Base-by-base conservation (phyloP, 2,797 vertebrate genomes). In the Rhincodon typus region DNA sequence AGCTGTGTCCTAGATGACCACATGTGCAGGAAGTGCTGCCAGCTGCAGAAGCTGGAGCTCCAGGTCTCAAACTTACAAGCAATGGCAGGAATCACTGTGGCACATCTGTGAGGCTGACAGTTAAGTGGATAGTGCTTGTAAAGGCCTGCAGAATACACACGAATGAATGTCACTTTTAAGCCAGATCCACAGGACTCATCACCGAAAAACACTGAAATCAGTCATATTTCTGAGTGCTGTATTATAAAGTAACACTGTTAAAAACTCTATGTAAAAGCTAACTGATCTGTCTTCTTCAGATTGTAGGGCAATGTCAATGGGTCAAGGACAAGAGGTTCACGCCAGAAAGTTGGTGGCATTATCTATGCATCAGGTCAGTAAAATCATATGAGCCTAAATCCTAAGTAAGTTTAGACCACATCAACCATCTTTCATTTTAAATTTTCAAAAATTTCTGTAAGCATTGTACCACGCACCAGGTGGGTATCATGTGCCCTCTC, bases 261-360 rank as follows among this genome's bases (percentile, higher is more conserved):
- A 84, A 46, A 23, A 21, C 42, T 84, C 21, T 46, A 21, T 84
- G 13, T 91, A 15, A 69, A 3, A 34, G 17, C 0, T 4, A 94
- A 21, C 46, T 96, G 27, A 97, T 95, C 95, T 93, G 69, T 96
- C 3, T 97, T 2, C 97, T 97, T 12, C 62, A 98, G 98, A 97
- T 96, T 98, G 97, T 96, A 96, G 97, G 96, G 97, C 98, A 4
- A 98, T 98, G 96, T 98, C 98, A 4, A 98, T 98, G 98, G 98
- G 98, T 1, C 98, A 98, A 97, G 98, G 98, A 42, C 98, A 98
- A 96, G 98, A 98, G 96, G 97, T 98, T 62, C 98, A 98, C 21
- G 98, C 98, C n/a, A 97, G 98, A 50, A 98, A 98, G 96, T 97
- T 98, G 82, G 88, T 98, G 69, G 97, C 98, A 95, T 96, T 96